Base-by-base conservation (phyloP, 2,888 invertebrate genomes). In the Cantharis flavilabris region DNA sequence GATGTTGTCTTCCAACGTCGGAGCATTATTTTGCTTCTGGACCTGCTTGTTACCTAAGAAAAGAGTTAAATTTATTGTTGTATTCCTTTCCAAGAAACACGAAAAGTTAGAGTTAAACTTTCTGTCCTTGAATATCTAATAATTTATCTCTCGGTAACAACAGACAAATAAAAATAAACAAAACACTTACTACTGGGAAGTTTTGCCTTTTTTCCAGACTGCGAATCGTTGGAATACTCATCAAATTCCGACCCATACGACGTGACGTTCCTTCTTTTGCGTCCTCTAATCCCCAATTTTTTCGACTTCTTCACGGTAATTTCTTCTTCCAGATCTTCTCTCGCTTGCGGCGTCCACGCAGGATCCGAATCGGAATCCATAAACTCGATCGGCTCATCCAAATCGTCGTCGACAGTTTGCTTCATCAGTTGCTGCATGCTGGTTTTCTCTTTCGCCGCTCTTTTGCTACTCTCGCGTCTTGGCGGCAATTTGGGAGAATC, bases 261-360 rank as follows among this genome's bases (percentile, higher is more conserved):
- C n/a, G 49, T 49, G 7, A n/a, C n/a, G 7, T 13, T 49, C n/a
- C n/a, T 49, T n/a, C n/a, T 49, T n/a, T 9, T 49, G 7, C 49
- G 49, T n/a, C 49, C 49, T 49, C n/a, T n/a, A 2, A 49, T 2
- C 2, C 49, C 49, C 49, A 49, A 64, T 79, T 80, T 77, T 77
- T 81, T 72, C 75, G 81, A 33, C 14, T 78, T 69, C 78, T 89
- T 89, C 62, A 87, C 84, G 33, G 88, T 85, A 0, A 88, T 84
- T 10, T 87, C 86, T 16, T 89, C 89, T 10, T 88, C 89, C 5
- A 82, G 82, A 3, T 85, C 85, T 20, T 87, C 87, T 62, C 86
- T 91, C 49, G 90, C 91, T 79, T 91, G 90, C 9, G 94, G 94
- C n/a, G 92, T 93, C 94, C 94, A 94, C n/a, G 93, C 93, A 9